A percentile compares a stretch with the other conserved stretches of the same genome.
Conservation (phyloP, 2,888 invertebrate genomes). For the Tenthredo scrophulariae region DNA sequence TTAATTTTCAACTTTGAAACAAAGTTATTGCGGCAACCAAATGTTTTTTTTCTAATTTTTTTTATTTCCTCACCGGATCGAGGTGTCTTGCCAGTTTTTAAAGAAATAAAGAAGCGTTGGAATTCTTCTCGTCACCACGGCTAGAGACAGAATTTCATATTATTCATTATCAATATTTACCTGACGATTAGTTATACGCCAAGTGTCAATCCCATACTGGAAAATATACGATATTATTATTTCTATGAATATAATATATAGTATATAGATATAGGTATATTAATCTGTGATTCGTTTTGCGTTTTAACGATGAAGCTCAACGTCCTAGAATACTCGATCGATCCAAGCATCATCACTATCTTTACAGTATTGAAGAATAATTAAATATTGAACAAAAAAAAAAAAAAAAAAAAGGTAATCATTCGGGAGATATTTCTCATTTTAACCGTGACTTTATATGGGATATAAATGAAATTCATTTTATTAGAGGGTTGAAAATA, state of each 20-base stretch:
- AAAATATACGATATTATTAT: constrained; percentile 24
- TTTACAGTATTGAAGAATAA: constrained; percentile 20
- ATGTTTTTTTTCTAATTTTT: not conserved
- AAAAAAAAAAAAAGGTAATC: not conserved
- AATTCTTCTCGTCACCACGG: not conserved
- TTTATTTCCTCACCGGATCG: not conserved
- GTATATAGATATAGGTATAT: not conserved
- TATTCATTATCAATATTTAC: not conserved
- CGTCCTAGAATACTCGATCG: not conserved
- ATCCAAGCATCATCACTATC: not conserved
- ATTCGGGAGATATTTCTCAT: not conserved
- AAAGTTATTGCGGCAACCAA: not conserved
- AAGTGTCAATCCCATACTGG: constrained; percentile 53
- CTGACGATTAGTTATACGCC: not conserved
- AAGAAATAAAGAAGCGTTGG: not conserved
- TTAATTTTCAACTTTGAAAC: not conserved
- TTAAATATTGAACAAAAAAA: not conserved
- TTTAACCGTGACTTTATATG: not conserved
- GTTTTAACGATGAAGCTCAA: constrained; percentile 17
- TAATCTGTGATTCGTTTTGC: constrained; percentile 40
- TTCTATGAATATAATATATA: not conserved
- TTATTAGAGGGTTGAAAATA: not conserved
- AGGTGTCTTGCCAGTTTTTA: not conserved
- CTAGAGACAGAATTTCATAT: not conserved
- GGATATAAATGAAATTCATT: not conserved